These are phyloP conservation scores for Shinisaurus crocodilurus DNA, from an alignment of 2,113 vertebrate genomes.

Conservation along the genomic window DNA sequence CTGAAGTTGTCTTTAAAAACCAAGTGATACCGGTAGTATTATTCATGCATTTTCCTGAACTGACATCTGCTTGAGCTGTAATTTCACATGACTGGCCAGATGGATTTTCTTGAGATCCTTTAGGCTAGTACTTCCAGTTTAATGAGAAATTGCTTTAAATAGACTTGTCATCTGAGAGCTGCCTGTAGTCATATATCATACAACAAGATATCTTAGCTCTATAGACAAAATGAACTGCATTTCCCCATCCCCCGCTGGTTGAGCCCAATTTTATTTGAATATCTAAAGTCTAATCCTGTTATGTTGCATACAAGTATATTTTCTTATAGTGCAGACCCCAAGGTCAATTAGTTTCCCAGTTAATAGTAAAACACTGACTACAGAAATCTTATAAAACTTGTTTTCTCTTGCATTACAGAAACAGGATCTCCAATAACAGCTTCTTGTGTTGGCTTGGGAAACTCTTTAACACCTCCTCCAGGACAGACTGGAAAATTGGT, in stretches of 20 bases:
- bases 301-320: not conserved
- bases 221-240: not conserved
- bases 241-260: not conserved
- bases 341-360: not conserved
- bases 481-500: constrained; percentile 94
- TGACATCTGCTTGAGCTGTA: not conserved
- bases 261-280: not conserved
- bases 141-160: not conserved
- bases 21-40: not conserved
- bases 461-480: constrained; percentile 86
- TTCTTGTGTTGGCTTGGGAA: constrained; percentile 89
- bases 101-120: not conserved
- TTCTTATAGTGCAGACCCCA: constrained; percentile 1
- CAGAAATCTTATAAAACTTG: constrained; percentile 18
- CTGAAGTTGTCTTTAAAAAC: not conserved
- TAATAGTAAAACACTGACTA: not conserved
- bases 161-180: not conserved
- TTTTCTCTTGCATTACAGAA: constrained; percentile 77
- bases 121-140: not conserved
- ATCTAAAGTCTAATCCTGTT: constrained; percentile 17
- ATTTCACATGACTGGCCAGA: not conserved
- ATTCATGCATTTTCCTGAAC: not conserved
- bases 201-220: not conserved
- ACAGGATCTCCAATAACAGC: constrained; percentile 94
- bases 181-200: not conserved